A percentile compares a stretch with the other conserved stretches of the same genome.
phyloP scores from a whole-genome alignment of 2,113 vertebrate genomes.

The Nesoenas mayeri region DNA sequence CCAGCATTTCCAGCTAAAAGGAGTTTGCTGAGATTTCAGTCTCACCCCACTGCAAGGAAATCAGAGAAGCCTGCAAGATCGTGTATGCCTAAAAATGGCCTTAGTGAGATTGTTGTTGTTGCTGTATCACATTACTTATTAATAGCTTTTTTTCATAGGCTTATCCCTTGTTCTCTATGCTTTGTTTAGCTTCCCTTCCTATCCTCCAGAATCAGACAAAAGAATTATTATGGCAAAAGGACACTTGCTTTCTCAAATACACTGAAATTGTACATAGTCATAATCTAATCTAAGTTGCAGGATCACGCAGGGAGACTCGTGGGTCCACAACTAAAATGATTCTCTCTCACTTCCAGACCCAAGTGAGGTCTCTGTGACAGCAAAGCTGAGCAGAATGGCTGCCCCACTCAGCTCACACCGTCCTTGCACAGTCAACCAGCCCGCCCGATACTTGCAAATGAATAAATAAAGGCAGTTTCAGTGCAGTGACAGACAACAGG shows the following conservation, averaged over 20 bases:
- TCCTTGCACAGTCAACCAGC: not conserved
- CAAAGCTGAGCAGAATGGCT: slow-evolving; percentile 10
- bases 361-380: not conserved
- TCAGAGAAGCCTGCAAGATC: not conserved
- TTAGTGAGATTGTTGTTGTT: not conserved
- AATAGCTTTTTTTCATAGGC: not conserved
- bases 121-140: not conserved
- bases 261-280: not conserved
- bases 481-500: not conserved
- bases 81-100: not conserved
- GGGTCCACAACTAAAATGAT: not conserved
- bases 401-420: not conserved
- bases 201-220: not conserved
- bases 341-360: not conserved
- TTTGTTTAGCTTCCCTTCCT: not conserved
- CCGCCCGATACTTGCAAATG: not conserved
- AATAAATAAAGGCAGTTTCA: not conserved
- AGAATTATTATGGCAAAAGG: not conserved
- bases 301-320: not conserved
- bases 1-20: slow-evolving; percentile 14
- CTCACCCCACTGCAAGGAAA: not conserved
- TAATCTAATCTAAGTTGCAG: not conserved
- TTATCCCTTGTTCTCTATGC: not conserved
- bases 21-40: slow-evolving; percentile 1
- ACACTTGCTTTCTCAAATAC: not conserved